Evolutionary conservation across 2,113 vertebrate species (phyloP), one percentile per base, ranked within the genome.

Genomic region (Syngnathus floridae): DNA sequence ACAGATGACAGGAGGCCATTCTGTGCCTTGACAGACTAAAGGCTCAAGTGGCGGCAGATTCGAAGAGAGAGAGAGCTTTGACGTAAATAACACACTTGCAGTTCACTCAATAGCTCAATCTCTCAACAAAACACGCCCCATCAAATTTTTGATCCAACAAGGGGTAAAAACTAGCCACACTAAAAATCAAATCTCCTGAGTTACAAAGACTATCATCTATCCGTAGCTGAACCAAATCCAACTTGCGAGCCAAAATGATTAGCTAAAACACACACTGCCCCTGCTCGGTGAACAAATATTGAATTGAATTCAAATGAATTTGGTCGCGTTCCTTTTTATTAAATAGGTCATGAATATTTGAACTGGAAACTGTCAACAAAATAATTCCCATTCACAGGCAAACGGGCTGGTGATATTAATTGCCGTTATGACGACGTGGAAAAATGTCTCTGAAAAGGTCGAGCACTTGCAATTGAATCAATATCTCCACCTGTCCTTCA

Each of bases 401-500:
- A 46, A n/a, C 45, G 45, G 1, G 45, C 4, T 46, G 6, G 16
- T 21, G 4, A 10, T 9, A 51, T 9, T 21, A 51, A n/a, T 21
- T 51, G 48, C 3, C 9, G 19, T 51, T 4, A 10, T 6, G 19
- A 21, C 13, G 9, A 10, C 3, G 19, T 21, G 19, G 48, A n/a
- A 49, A 9, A 21, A n/a, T 10, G 19, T 51, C 2, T 7, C 17
- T 17, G 1, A 51, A 51, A 51, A 4, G 48, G 26, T 58, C 11
- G 56, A 37, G 1, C 4, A 58, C 17, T 7, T 37, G 16, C 0
- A 19, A 19, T 58, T 37, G 4, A 37, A 36, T 36, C 52, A 26
- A 12, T 22, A 69, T 76, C 67, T 65, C 38, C 66, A 36, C 80
- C 55, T 74, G 76, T 6, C 56, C 69, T 65, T 67, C 66, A 67